These are phyloP conservation scores for Cylas formicarius DNA, from an alignment of 1,140 invertebrate species.

Conservation along the genomic window DNA sequence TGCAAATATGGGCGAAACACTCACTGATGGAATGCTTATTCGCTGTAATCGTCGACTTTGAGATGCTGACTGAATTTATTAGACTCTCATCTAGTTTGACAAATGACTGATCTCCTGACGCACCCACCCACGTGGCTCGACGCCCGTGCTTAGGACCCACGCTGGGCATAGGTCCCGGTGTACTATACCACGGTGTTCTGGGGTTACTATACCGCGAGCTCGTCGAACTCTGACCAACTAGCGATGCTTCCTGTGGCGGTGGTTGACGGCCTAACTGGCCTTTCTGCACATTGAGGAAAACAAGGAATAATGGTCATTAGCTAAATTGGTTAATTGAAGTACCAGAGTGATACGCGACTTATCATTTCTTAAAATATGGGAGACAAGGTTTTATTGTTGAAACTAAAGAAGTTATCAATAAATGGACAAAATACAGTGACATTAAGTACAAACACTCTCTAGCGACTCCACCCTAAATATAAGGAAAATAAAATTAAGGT, in stretches of 20 bases:
- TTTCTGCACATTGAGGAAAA: conserved; percentile 56
- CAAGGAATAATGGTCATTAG: too few relatives aligned
- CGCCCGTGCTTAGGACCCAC: conserved; percentile 68
- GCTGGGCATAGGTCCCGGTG: conserved; percentile 72
- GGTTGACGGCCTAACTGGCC: conserved; percentile 75
- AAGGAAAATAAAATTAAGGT: too few relatives aligned
- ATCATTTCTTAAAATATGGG: too few relatives aligned
- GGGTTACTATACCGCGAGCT: conserved; percentile 34
- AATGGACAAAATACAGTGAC: too few relatives aligned
- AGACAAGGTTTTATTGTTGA: too few relatives aligned
- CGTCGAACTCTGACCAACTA: conserved; percentile 36
- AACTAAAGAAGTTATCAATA: too few relatives aligned
- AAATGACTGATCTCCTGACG: conserved; percentile 91
- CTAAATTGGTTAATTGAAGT: too few relatives aligned
- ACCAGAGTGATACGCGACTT: too few relatives aligned
- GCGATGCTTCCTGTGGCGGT: conserved; percentile 39
- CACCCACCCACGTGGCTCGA: conserved; percentile 87
- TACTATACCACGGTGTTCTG: conserved; percentile 65
- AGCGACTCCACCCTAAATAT: too few relatives aligned
- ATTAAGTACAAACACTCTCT: too few relatives aligned
- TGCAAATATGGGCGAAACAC: conserved; percentile 23
- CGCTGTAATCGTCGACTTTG: conserved; percentile 79
- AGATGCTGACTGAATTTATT: conserved; percentile 81
- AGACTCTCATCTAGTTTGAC: conserved; percentile 88
- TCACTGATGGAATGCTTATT: conserved; percentile 79